phyloP scores from a whole-genome alignment of 1,140 invertebrate genomes.

The Thaumatotibia leucotreta region DNA sequence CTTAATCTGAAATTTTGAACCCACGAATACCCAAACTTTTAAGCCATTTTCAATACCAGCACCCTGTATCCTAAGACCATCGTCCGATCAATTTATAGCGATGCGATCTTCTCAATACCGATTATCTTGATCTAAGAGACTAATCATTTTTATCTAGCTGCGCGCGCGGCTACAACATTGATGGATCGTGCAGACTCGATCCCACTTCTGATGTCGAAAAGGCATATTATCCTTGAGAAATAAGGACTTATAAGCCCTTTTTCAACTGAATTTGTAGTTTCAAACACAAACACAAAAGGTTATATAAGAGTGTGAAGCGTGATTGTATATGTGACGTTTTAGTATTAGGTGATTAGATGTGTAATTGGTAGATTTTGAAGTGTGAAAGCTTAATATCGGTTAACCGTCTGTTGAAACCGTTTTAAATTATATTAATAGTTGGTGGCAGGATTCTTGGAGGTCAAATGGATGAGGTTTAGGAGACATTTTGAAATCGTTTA shows the following conservation, averaged over 20 bases:
- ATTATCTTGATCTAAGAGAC: slow-evolving; percentile 6
- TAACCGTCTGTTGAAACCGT: neutral
- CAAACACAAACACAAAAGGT: neutral
- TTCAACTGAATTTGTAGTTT: neutral
- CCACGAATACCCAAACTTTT: neutral
- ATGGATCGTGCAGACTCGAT: neutral
- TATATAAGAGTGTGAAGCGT: neutral
- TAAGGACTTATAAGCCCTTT: neutral
- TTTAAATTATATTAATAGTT: neutral
- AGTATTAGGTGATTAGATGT: neutral
- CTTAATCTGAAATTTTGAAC: neutral
- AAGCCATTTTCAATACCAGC: neutral
- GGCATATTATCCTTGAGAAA: neutral
- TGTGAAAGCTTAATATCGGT: neutral
- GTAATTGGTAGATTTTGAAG: neutral
- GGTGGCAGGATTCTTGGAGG: neutral
- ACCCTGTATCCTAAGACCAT: neutral
- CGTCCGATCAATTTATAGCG: slow-evolving; percentile 5
- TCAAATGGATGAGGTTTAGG: no score
- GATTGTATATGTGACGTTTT: neutral
- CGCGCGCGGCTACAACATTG: slow-evolving; percentile 1
- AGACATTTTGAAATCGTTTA: no score
- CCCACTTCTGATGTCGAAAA: neutral
- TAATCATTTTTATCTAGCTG: slow-evolving; percentile 11
- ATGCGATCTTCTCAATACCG: slow-evolving; percentile 9